Base-by-base conservation (phyloP, 2,113 vertebrate genomes). In the Pteruthius melanotis region DNA sequence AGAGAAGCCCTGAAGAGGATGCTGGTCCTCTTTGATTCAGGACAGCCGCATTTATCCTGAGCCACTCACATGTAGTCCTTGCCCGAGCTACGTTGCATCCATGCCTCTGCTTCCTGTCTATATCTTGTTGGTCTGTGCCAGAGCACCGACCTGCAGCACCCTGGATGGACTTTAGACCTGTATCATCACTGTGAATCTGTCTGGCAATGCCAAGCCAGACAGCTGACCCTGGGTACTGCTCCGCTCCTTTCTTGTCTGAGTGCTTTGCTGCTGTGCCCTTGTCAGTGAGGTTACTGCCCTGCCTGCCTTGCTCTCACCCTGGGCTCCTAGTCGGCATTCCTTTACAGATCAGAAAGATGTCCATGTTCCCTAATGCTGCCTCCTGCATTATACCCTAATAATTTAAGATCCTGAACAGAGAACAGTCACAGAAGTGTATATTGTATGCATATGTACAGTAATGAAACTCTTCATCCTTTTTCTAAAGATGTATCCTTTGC, bases 81-180 rank as follows among this genome's bases (percentile, higher is more conserved):
- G 33, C 22, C 47, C 37, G 31, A 74, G 16, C 24, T 54, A 17
- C 0, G 0, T 6, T n/a, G 20, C 33, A 39, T 45, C 44, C 11
- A 4, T 19, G 11, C 9, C 40, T 71, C 15, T 69, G 28, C 31
- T 79, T 60, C 24, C 40, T 23, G 12, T 54, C 17, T 69, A 4
- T 23, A 21, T 23, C 21, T 39, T 45, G 6, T 15, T 75, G 24
- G 40, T n/a, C 18, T 30, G 19, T 50, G 54, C 13, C 16, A 45
- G 21, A 26, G 13, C 2, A 6, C 28, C 0, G 6, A 49, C 26
- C 13, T 85, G 52, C 37, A 91, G 64, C 15, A 19, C 4, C 6
- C 35, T 26, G 27, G 11, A 28, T 39, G 44, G 27, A 35, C 40
- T 87, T 68, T 47, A 79, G 53, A 35, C 8, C 13, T 49, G 1